Base-by-base conservation (phyloP, 2,888 invertebrate species). In the Lutraria lutraria region DNA sequence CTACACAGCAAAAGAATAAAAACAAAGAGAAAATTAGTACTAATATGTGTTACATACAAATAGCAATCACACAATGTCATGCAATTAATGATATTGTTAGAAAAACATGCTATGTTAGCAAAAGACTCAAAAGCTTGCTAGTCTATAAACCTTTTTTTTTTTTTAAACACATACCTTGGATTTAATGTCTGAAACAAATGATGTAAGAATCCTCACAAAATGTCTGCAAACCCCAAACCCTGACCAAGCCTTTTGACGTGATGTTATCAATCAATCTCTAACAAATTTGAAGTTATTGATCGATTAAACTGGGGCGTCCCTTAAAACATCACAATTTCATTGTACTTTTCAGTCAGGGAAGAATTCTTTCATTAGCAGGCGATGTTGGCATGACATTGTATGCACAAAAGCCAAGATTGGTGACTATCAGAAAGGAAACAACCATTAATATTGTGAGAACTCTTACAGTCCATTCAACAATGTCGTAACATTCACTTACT, bases 401-500 rank as follows among this genome's bases (percentile, higher is more conserved):
- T 8, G 43, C 43, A 4, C 43, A 4, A 43, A 8, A 8, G 43
- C 43, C 43, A 43, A 43, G 43, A 43, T 43, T 43, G 43, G 8
- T 43, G 12, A 68, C 25, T 25, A 56, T 68, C 63, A 21, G n/a
- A 2, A 63, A n/a, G 63, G 25, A 68, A 68, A 68, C 12, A 68
- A 25, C 63, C 63, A 68, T 68, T 8, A 6, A 60, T 13, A 76
- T 76, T 76, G 76, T 76, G 76, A 76, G 76, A 76, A 19, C 76
- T 76, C 76, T 76, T 76, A 31, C 16, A 76, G 12, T 16, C 3
- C 21, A 43, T 29, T 25, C 52, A 83, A 81, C 3, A 56, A n/a
- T n/a, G 10, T 83, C n/a, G 43, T 53, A 76, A 53, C 84, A 84
- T 84, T 76, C 84, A 91, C 91, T 91, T 91, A 91, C 89, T 84